These are phyloP conservation scores for Pedionomus torquatus DNA, from an alignment of 2,113 vertebrate genomes.

Conservation along the genomic window DNA sequence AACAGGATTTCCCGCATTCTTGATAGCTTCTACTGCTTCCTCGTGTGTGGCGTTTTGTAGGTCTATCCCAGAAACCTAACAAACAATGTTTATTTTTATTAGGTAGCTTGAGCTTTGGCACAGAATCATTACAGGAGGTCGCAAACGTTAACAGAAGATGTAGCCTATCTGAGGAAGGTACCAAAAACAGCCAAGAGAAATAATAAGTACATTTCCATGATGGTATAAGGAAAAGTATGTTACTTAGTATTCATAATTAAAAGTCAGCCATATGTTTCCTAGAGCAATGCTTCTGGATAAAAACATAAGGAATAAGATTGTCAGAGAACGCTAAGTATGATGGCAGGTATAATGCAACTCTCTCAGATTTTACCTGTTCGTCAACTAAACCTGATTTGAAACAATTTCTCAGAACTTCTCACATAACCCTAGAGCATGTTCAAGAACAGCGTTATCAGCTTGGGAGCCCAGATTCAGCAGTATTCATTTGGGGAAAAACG, in stretches of 20 bases:
- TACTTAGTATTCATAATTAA: neutral
- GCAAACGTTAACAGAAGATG: neutral
- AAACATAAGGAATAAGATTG: neutral
- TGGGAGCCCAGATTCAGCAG: neutral
- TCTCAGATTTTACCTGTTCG: neutral
- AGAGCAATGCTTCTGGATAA: neutral
- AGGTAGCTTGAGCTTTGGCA: neutral
- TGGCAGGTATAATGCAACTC: neutral
- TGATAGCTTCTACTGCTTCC: slow-evolving; percentile 92
- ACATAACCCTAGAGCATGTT: neutral
- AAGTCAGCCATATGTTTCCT: neutral
- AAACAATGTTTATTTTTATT: slow-evolving; percentile 12
- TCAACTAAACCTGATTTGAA: neutral
- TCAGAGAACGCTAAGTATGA: neutral
- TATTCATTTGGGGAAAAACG: neutral
- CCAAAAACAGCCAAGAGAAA: neutral
- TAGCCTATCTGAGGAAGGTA: neutral
- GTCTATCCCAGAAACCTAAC: slow-evolving; percentile 90
- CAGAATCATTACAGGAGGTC: neutral
- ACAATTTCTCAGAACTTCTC: neutral
- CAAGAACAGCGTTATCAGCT: neutral
- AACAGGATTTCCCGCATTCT: slow-evolving; percentile 86
- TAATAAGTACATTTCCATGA: neutral
- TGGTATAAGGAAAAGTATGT: neutral
- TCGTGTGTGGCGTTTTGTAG: slow-evolving; percentile 87